Evolutionary conservation across 2,113 vertebrate species (phyloP).

Genomic region (Myrmecobius fasciatus): DNA sequence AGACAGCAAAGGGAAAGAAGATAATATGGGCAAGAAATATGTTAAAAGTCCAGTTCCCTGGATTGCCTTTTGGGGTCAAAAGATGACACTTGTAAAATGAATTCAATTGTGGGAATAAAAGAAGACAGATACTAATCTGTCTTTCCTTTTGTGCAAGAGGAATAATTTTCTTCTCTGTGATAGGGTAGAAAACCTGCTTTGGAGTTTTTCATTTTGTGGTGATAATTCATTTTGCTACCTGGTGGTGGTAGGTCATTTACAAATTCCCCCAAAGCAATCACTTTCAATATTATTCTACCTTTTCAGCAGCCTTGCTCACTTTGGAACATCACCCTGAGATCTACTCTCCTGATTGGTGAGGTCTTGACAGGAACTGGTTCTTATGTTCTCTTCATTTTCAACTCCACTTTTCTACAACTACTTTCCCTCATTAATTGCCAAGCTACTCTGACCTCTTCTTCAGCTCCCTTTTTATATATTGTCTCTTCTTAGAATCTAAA

Average conservation of each 20-base stretch:
- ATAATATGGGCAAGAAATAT: background rate
- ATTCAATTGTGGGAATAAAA: background rate
- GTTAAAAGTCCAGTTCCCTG: background rate
- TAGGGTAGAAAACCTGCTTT: background rate
- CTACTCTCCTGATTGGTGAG: background rate
- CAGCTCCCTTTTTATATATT: background rate
- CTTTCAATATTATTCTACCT: background rate
- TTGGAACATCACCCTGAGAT: too few relatives aligned
- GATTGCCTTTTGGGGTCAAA: background rate
- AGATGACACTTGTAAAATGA: background rate
- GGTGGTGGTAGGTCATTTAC: too few relatives aligned
- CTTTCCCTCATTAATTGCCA: background rate
- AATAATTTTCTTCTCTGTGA: background rate
- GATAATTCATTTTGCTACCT: background rate
- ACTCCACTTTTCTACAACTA: background rate
- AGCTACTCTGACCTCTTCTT: background rate
- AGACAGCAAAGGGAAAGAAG: background rate
- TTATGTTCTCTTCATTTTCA: background rate
- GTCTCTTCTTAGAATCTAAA: background rate
- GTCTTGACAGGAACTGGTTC: background rate
- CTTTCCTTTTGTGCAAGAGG: background rate
- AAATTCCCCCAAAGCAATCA: background rate
- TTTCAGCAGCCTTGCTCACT: background rate
- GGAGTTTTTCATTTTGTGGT: background rate
- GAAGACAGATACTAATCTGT: slow-evolving; percentile 6